Conservation (phyloP, 2,888 invertebrate genomes). For the Euspilapteryx auroguttella region DNA sequence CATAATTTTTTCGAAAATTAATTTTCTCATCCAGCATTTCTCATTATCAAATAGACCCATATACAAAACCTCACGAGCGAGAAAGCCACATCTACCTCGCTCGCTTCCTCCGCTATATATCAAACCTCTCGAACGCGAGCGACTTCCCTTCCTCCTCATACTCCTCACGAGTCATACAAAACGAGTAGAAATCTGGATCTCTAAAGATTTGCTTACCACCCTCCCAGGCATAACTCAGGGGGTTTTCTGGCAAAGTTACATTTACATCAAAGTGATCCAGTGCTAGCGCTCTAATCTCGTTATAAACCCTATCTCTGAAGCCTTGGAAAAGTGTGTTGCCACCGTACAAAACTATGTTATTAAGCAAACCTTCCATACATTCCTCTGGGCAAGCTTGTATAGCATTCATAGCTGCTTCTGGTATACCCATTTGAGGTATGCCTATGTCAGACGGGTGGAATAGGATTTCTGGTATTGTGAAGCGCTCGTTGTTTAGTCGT, state of each 20-base stretch:
- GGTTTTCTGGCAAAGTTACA: slow-evolving; percentile 65
- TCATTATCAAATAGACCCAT: too few species aligned
- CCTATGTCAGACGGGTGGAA: slow-evolving; percentile 96
- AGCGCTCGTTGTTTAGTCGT: slow-evolving; percentile 89
- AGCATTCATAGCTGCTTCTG: slow-evolving; percentile 82
- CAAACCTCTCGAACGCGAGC: slow-evolving; percentile 58
- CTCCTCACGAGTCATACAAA: slow-evolving; percentile 78
- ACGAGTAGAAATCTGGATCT: slow-evolving; percentile 71
- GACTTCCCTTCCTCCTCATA: slow-evolving; percentile 85
- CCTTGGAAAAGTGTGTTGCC: slow-evolving; percentile 80
- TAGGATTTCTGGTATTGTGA: slow-evolving; percentile 91
- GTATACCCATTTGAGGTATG: slow-evolving; percentile 87
- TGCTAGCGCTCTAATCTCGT: slow-evolving; percentile 77
- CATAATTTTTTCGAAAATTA: too few species aligned
- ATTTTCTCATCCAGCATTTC: too few species aligned
- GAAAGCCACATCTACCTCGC: slow-evolving; percentile 27
- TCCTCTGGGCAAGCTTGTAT: slow-evolving; percentile 75
- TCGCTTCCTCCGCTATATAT: slow-evolving; percentile 50
- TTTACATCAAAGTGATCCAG: slow-evolving; percentile 78
- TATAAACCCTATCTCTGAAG: slow-evolving; percentile 66
- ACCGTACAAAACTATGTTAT: slow-evolving; percentile 85
- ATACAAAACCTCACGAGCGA: slow-evolving; percentile 25
- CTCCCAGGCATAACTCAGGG: slow-evolving; percentile 85
- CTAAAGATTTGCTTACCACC: slow-evolving; percentile 79
- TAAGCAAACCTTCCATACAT: slow-evolving; percentile 74